A percentile compares a stretch with the other conserved stretches of the same genome.
Evolutionary conservation across 2,888 invertebrate species (phyloP).

Genomic region (Drosophila meridionalis): DNA sequence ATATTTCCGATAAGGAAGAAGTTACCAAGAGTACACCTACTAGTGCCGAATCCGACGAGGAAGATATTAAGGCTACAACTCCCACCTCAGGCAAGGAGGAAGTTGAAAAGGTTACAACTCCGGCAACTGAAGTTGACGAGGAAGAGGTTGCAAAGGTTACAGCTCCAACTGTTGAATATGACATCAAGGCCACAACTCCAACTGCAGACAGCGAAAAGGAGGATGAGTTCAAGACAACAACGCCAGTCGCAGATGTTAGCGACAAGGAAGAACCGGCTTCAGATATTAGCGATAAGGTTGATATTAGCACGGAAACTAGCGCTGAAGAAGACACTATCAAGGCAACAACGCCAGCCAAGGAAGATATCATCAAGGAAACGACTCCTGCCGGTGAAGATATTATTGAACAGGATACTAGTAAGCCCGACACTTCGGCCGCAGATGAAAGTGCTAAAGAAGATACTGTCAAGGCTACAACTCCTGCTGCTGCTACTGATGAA

Average conservation of each 20-base stretch:
- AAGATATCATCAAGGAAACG: slow-evolving; percentile 31
- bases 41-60: slow-evolving; percentile 1
- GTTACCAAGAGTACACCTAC: neutral
- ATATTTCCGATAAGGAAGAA: neutral
- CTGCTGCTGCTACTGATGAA: slow-evolving; percentile 19
- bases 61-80: slow-evolving; percentile 26
- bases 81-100: neutral
- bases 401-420: slow-evolving; percentile 16
- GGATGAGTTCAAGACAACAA: slow-evolving; percentile 12
- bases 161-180: slow-evolving; percentile 5
- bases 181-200: slow-evolving; percentile 28
- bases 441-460: slow-evolving; percentile 11
- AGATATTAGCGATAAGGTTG: neutral
- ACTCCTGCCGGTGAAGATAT: slow-evolving; percentile 17
- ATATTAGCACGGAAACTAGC: neutral
- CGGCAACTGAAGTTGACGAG: slow-evolving; percentile 1
- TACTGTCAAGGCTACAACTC: slow-evolving; percentile 17
- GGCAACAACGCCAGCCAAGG: slow-evolving; percentile 24
- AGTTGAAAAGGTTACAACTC: neutral
- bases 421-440: neutral
- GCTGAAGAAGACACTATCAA: slow-evolving; percentile 15
- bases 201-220: slow-evolving; percentile 3
- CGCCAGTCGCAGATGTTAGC: slow-evolving; percentile 13
- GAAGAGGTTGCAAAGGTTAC: slow-evolving; percentile 16
- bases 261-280: neutral